Base-by-base conservation (phyloP, 2,113 vertebrate species). In the Zosterops japonicus region DNA sequence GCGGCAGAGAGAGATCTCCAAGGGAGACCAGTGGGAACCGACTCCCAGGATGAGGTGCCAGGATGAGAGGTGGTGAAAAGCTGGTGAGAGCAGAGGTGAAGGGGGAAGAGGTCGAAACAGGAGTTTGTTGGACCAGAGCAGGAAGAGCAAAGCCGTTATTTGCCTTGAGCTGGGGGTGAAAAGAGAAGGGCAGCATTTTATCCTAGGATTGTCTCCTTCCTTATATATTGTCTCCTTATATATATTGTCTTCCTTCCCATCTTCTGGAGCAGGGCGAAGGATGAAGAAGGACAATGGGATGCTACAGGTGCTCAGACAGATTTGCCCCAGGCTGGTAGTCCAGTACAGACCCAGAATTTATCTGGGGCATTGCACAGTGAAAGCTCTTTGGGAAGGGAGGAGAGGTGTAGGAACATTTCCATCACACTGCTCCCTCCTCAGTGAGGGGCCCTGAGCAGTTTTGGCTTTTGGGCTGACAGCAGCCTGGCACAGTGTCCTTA, bases 21-120 rank as follows among this genome's bases (percentile, higher is more conserved):
- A 2, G 5, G 76, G 52, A 50, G 25, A 46, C 60, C 0, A 0
- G n/a, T 8, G 61, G 83, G 91, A 88, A 6, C 22, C 0, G 0
- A 41, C 50, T 64, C 65, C 41, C 21, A 7, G 72, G 76, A 52
- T 2, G 56, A 24, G 18, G 44, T 65, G 49, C 42, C 2, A 5
- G 76, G 20, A 70, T 64, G 42, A 70, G 77, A 46, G 27, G 19
- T 12, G 39, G 39, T 39, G 39, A 39, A 14, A 35, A 84, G 24
- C 44, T 53, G 25, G 3, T 3, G 4, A 33, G 47, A 64, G 24
- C 1, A 3, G 60, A 79, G 28, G 23, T 1, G 2, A 56, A 55
- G 47, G 47, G 24, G 19, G 18, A 74, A 24, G 46, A 47, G 7
- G 4, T 3, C 44, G 44, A 71, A 63, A 49, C 44, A 41, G 33